Evolutionary conservation across 1,140 invertebrate genomes (phyloP).

Genomic region (Riptortus pedestris): DNA sequence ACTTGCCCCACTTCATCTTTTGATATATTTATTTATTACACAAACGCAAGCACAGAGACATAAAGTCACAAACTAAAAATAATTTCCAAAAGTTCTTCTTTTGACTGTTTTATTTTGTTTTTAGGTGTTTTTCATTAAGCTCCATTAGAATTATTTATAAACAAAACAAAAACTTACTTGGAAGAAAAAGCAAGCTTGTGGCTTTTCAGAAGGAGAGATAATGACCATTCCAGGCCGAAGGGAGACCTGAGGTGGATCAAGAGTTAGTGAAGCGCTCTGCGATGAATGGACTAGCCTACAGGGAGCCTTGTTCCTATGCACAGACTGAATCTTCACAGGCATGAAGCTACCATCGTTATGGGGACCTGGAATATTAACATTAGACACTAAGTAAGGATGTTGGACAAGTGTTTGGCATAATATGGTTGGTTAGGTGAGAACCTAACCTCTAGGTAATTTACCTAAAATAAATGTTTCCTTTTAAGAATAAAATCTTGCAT

Average conservation of each 20-base stretch:
- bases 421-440: no score
- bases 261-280: conserved; percentile 81
- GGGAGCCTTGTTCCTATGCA: conserved; percentile 83
- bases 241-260: conserved; percentile 47
- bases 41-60: no score
- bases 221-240: conserved; percentile 79
- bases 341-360: conserved; percentile 71
- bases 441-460: no score
- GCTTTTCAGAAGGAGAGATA: conserved; percentile 44
- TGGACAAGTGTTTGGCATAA: neutral
- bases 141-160: no score
- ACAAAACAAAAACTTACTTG: conserved; percentile 48
- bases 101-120: no score
- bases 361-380: conserved; percentile 62
- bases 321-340: conserved; percentile 64
- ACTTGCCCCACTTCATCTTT: no score
- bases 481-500: no score
- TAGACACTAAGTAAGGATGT: conserved; percentile 32
- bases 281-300: conserved; percentile 77
- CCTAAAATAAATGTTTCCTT: no score
- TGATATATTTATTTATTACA: no score
- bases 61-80: no score
- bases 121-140: no score
- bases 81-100: no score
- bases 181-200: conserved; percentile 61